Conservation (phyloP, 2,113 vertebrate species). For the Hyla sarda region DNA sequence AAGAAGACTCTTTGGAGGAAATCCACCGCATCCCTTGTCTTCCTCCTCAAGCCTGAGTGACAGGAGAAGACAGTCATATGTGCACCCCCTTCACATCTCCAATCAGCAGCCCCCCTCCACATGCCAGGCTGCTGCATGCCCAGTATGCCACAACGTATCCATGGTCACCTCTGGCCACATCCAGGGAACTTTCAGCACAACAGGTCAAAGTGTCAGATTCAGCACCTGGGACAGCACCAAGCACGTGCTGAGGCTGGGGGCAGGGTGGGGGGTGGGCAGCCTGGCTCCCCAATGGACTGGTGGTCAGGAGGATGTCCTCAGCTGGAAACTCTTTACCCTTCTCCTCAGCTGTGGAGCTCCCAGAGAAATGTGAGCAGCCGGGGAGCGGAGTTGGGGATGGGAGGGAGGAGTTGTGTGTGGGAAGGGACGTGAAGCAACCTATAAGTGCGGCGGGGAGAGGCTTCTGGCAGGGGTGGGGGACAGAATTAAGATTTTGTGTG, state of each 20-base stretch:
- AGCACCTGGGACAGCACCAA: constrained; percentile 50
- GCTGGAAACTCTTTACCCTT: neutral
- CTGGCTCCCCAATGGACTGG: neutral
- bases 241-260: neutral
- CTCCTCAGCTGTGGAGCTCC: constrained; percentile 22
- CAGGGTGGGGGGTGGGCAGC: neutral
- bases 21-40: constrained; percentile 61
- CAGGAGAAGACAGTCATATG: constrained; percentile 46
- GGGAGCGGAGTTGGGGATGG: constrained; percentile 16
- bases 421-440: constrained; percentile 47
- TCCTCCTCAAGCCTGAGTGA: constrained; percentile 37
- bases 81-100: constrained; percentile 46
- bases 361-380: constrained; percentile 25
- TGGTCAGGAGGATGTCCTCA: neutral
- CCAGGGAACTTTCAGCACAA: constrained; percentile 43
- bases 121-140: constrained; percentile 20
- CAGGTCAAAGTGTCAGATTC: constrained; percentile 40
- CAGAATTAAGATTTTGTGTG: constrained; percentile 49
- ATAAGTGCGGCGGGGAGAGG: constrained; percentile 49
- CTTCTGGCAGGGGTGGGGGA: neutral
- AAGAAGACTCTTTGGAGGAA: constrained; percentile 49
- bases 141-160: neutral
- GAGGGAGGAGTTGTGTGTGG: constrained; percentile 48
- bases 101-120: constrained; percentile 40
- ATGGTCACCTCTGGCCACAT: constrained; percentile 17